Evolutionary conservation across 2,888 invertebrate species (phyloP), one percentile per base, ranked within the genome.

Genomic region (Prenolepis imparis): DNA sequence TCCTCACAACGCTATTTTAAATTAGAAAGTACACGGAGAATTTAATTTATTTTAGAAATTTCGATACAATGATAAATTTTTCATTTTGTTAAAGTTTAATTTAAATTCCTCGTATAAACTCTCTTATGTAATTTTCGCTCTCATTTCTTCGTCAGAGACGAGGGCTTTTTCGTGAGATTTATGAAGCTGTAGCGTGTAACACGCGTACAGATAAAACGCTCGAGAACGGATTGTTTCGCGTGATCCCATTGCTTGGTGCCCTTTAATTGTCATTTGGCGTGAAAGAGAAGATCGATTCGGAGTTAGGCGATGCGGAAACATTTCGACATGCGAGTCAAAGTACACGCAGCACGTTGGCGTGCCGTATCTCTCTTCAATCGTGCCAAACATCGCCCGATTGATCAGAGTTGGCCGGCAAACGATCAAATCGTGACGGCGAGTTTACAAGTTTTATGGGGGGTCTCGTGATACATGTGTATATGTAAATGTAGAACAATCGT

Each of bases 371-470:
- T 32, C 80, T 68, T 12, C 75, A 21, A 86, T 84, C 81, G 57
- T 61, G 73, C 75, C 86, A 70, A 66, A 48, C 80, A 66, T 78
- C 74, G 77, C n/a, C 36, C 77, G 85, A 86, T 88, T 86, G 83
- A 86, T 83, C 66, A 39, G 57, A 67, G 57, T 44, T 73, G 80
- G 61, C 57, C n/a, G 81, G 32, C 57, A 36, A 85, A 61, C 80
- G 84, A 88, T 85, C 80, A 84, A 87, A 87, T 82, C 86, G 88
- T 86, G 82, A 87, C 82, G 36, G 55, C 72, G 61, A 84, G 84
- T 87, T 86, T 82, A 52, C 44, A 48, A 78, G 78, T 81, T 85
- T 87, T 87, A 87, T 74, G 36, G 36, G 21, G 57, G 61, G 18
- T 83, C 63, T 64, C 83, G 66, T 74, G 87, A 83, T 85, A 59